Conservation (phyloP, 92 coral and sea anemone species). For the Umimayanthus chanpuru region DNA sequence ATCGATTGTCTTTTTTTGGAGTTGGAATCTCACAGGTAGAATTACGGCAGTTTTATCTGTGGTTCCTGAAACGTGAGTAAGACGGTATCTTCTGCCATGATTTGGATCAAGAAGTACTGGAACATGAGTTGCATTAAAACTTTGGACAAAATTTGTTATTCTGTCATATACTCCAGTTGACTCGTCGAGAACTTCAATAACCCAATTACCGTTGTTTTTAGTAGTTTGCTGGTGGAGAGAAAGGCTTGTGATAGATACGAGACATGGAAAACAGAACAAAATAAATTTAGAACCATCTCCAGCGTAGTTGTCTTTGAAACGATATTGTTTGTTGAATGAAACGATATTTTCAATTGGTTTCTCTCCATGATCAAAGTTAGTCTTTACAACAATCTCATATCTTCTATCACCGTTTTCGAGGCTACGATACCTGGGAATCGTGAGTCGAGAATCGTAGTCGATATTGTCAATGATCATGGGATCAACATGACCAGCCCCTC, state of each 20-base stretch:
- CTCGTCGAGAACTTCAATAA: no score
- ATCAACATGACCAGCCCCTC: neutral
- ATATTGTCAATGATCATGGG: neutral
- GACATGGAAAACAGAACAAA: neutral
- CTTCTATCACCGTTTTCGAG: neutral
- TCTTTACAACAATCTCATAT: neutral
- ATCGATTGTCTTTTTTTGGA: no score
- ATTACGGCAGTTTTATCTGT: no score
- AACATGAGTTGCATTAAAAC: no score
- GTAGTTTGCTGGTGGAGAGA: neutral
- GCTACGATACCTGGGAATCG: neutral
- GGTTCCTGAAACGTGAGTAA: no score
- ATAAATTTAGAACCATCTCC: neutral
- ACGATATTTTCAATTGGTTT: neutral
- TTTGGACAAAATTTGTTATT: accelerated
- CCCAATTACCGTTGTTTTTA: neutral
- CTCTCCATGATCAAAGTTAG: neutral
- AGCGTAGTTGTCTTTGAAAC: neutral
- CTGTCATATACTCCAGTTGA: no score
- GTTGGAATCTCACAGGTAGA: no score
- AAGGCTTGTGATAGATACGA: neutral
- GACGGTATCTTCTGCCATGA: no score
- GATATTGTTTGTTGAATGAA: neutral
- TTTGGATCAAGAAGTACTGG: no score
- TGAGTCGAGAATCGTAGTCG: no score